Percentiles rank a stretch among this genome's conserved stretches.
phyloP scores from a whole-genome alignment of 2,113 vertebrate genomes.

The Varanus salvator region DNA sequence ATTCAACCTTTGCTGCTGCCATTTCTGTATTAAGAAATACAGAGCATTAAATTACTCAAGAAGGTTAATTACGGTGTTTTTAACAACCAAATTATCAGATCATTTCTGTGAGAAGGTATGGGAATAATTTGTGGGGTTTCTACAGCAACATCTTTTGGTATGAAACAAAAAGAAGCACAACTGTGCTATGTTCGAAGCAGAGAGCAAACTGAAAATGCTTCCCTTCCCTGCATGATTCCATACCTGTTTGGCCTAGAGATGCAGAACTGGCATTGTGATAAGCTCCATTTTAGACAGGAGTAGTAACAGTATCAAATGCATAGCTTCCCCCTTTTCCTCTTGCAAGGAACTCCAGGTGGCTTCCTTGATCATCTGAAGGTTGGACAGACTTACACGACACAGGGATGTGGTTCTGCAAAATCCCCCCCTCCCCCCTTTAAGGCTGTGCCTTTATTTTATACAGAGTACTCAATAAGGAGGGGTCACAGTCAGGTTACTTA shows the following conservation, averaged over 20 bases:
- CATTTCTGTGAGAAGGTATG: neutral
- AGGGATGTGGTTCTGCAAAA: too few relatives aligned
- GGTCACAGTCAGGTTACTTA: too few relatives aligned
- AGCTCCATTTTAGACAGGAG: too few relatives aligned
- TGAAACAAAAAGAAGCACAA: neutral
- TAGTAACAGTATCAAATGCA: too few relatives aligned
- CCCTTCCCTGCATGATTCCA: neutral
- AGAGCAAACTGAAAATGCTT: neutral
- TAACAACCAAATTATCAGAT: neutral
- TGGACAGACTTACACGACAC: too few relatives aligned
- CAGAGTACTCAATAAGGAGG: too few relatives aligned
- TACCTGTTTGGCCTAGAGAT: neutral
- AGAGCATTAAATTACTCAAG: slow-evolving; percentile 16
- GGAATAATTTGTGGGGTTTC: slow-evolving; percentile 10
- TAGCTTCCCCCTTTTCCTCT: too few relatives aligned
- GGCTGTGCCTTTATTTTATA: too few relatives aligned
- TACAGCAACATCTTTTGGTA: neutral
- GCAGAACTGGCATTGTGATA: neutral
- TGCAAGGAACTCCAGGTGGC: too few relatives aligned
- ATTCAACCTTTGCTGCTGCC: neutral
- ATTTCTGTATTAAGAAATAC: neutral
- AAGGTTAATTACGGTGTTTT: slow-evolving; percentile 16
- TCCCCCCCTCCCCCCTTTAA: too few relatives aligned
- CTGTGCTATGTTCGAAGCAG: neutral
- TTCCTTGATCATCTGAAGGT: too few relatives aligned